These are phyloP conservation scores for Plutomurus gul DNA, from an alignment of 1,140 invertebrate species.

Conservation along the genomic window DNA sequence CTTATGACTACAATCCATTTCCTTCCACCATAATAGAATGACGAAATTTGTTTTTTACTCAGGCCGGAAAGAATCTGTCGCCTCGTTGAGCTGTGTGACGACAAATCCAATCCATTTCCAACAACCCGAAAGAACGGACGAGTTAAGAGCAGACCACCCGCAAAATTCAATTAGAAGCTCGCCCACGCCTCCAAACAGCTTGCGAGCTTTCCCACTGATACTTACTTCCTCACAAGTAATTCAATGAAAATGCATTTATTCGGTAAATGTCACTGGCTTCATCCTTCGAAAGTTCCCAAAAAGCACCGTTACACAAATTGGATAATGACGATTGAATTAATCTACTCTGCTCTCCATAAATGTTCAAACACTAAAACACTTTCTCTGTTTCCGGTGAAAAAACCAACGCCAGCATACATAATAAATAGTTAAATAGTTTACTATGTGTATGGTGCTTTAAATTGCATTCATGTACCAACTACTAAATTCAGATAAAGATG, in stretches of 20 bases:
- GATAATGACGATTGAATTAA: not conserved
- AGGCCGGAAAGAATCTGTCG: not conserved
- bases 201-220: too few species aligned
- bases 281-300: not conserved
- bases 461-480: too few species aligned
- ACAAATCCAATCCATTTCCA: not conserved
- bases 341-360: too few species aligned
- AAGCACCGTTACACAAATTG: not conserved
- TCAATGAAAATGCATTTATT: not conserved
- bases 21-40: not conserved
- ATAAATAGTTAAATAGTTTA: too few species aligned
- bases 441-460: too few species aligned
- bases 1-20: too few species aligned
- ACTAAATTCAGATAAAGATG: not conserved
- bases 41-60: not conserved
- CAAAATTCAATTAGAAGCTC: slow-evolving; percentile 1
- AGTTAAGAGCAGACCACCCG: not conserved
- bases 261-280: not conserved
- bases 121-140: not conserved
- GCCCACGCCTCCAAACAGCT: not conserved
- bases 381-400: too few species aligned
- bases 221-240: too few species aligned
- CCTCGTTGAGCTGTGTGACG: not conserved
- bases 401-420: too few species aligned
- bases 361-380: too few species aligned